Evolutionary conservation across 2,888 invertebrate genomes (phyloP).

Genomic region (Sipha maydis): DNA sequence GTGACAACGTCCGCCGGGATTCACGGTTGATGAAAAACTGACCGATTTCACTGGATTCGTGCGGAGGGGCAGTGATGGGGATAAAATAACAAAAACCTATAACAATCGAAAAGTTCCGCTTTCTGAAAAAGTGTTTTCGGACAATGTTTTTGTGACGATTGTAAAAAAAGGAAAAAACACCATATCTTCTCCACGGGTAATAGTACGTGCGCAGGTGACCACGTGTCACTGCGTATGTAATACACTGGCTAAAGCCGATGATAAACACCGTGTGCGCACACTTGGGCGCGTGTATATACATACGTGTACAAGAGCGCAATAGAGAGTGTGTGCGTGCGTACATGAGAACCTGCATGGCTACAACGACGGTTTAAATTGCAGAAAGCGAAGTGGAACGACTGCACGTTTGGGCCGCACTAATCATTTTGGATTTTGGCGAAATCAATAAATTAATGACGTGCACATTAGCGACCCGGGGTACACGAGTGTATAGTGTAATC

Average conservation of each 20-base stretch:
- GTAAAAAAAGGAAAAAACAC: too few relatives aligned
- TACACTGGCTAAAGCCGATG: not conserved
- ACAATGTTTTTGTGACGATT: too few relatives aligned
- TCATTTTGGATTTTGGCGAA: conserved; percentile 58
- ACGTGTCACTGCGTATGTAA: not conserved
- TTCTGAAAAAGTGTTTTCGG: too few relatives aligned
- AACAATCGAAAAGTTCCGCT: too few relatives aligned
- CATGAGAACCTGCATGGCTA: not conserved
- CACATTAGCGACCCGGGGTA: conserved; percentile 39
- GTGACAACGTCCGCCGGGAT: too few relatives aligned
- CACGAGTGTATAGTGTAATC: conserved; percentile 1
- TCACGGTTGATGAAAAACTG: too few relatives aligned
- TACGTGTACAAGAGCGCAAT: too few relatives aligned
- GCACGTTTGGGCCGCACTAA: conserved; percentile 30
- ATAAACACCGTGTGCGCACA: not conserved
- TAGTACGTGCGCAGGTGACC: not conserved
- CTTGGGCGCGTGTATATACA: not conserved
- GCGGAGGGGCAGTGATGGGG: too few relatives aligned
- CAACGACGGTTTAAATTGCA: not conserved
- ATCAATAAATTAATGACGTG: conserved; percentile 58
- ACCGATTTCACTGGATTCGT: too few relatives aligned
- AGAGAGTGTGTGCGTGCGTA: not conserved
- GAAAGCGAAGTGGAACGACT: conserved; percentile 55
- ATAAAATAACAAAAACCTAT: too few relatives aligned
- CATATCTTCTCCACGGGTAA: too few relatives aligned